Conservation (phyloP, 2,113 vertebrate genomes). For the Cryptotis parvus region DNA sequence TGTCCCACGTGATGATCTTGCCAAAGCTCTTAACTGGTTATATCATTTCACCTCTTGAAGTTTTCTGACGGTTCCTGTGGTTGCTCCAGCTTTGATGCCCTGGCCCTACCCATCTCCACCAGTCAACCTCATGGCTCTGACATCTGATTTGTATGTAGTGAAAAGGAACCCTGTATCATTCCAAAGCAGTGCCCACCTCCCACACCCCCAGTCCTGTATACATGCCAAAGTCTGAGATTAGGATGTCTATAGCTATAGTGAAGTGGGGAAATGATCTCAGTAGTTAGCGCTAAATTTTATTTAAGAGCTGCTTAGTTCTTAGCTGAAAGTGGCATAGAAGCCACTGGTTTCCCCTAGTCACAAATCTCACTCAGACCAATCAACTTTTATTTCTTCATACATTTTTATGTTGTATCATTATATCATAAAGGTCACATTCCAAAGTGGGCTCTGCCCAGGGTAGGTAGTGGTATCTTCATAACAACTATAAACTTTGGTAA, state of each 20-base stretch:
- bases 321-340: constrained; percentile 4
- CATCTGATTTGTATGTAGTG: not conserved
- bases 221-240: not conserved
- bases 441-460: not conserved
- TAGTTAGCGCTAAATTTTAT: not conserved
- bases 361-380: not conserved
- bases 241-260: not conserved
- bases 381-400: not conserved
- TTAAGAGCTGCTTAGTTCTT: constrained; percentile 1
- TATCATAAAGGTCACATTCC: not conserved
- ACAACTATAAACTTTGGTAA: not conserved
- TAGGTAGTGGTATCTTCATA: constrained; percentile 13
- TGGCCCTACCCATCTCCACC: not conserved
- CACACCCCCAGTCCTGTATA: not conserved
- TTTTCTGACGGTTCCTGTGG: not conserved
- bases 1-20: not conserved
- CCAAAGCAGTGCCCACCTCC: not conserved
- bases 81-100: not conserved
- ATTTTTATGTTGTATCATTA: not conserved
- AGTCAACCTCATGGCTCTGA: not conserved
- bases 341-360: not conserved
- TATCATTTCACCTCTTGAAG: constrained; percentile 14
- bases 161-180: not conserved
- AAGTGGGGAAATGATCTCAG: not conserved
- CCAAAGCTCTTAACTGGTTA: not conserved